Evolutionary conservation across 1,140 invertebrate species (phyloP).

Genomic region (Drosophila eugracilis): DNA sequence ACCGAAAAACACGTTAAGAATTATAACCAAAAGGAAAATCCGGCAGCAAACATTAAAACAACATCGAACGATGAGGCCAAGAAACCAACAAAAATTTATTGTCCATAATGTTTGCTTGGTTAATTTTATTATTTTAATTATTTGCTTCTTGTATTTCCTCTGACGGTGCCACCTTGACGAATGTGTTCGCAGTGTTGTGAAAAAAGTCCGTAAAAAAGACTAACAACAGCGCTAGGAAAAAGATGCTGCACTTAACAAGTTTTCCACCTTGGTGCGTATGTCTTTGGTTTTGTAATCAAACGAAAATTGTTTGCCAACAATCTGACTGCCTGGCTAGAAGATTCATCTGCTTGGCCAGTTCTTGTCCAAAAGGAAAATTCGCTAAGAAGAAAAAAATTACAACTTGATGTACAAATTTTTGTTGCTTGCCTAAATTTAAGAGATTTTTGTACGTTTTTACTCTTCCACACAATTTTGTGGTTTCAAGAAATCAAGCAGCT

Average conservation of each 20-base stretch:
- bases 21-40: constrained; percentile 43
- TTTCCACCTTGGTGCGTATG: constrained; percentile 33
- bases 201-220: constrained; percentile 44
- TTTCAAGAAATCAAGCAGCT: not conserved
- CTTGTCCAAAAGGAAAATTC: constrained; percentile 61
- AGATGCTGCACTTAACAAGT: constrained; percentile 64
- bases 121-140: constrained; percentile 77
- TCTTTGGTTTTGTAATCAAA: constrained; percentile 64
- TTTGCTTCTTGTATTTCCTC: constrained; percentile 42
- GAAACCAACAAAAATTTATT: constrained; percentile 48
- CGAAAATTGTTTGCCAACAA: constrained; percentile 72
- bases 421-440: constrained; percentile 35
- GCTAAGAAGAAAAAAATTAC: constrained; percentile 8
- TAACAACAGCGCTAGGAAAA: constrained; percentile 29
- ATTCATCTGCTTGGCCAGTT: constrained; percentile 43
- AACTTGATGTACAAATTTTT: constrained; percentile 52
- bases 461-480: constrained; percentile 1
- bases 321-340: constrained; percentile 32
- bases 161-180: constrained; percentile 54
- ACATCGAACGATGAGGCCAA: constrained; percentile 32
- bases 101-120: constrained; percentile 55
- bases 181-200: constrained; percentile 32
- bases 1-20: constrained; percentile 55
- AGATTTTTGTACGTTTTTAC: constrained; percentile 27
- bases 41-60: constrained; percentile 11